Base-by-base conservation (phyloP, 2,797 vertebrate genomes). In the Ctenosaura bakeri region DNA sequence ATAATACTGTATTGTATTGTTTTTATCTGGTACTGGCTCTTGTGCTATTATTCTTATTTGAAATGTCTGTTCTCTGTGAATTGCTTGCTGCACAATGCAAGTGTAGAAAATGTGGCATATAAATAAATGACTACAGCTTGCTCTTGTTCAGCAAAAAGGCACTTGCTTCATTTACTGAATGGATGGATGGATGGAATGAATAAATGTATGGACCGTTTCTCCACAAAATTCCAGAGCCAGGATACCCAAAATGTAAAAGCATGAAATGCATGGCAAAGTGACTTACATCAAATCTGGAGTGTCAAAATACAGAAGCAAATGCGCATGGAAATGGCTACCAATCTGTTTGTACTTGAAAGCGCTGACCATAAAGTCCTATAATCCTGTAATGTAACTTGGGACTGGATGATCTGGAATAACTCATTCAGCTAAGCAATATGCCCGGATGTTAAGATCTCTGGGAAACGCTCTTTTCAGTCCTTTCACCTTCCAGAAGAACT, bases 91-190 rank as follows among this genome's bases (percentile, higher is more conserved):
- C 24, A 50, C 46, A 50, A 50, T 29, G 46, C 24, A 50, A 50
- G 24, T 50, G 38, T 50, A 26, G 22, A 46, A 46, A 78, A 78
- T 78, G 77, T 26, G 42, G 42, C 42, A 78, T 78, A 52, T 79
- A 32, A 79, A 79, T 59, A 56, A 54, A 59, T 81, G 50, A 32
- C 18, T 74, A 74, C 2, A 52, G 8, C 50, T 54, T 50, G 54
- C 50, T 74, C n/a, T 85, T 74, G 66, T 74, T 24, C 50, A 56
- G 50, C 4, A 73, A 85, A 73, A 38, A 50, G 7, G 32, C 66
- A 74, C n/a, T 82, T n/a, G 52, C n/a, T 38, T 50, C 90, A 88
- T 90, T 89, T 93, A 86, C 88, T 91, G 83, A 87, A 4, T 50
- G 12, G 5, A 16, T 90, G 12, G 5, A 16, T 90, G 84, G 76